Base-by-base conservation (phyloP, 2,888 invertebrate genomes). In the Flexamia atlantica region DNA sequence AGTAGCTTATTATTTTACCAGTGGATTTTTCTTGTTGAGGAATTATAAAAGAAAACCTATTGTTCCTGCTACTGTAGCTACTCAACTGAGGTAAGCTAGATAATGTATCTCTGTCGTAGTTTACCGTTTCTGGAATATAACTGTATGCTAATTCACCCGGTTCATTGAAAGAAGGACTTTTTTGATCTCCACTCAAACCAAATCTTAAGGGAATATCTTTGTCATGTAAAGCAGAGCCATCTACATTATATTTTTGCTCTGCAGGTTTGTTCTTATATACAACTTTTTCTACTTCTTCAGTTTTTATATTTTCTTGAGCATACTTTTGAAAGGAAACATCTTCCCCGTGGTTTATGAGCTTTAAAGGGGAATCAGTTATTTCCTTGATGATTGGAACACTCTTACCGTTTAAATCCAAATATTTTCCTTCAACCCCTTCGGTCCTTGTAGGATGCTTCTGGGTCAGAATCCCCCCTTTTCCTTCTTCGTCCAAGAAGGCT, bases 401-500 rank as follows among this genome's bases (percentile, higher is more conserved):
- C n/a, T 83, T 68, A 4, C 74, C 83, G 42, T 82, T 70, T 9
- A 76, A 30, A 20, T 79, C 72, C 9, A 82, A 23, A 20, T 60
- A 82, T 53, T 81, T 83, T 17, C 84, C 84, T 14, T 64, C 76
- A 7, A 74, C 81, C 25, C 82, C 84, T 80, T 84, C 83, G 14
- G 53, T 25, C 20, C 53, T 72, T 2, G 85, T 81, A 10, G 25
- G 50, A 20, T 74, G 81, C 64, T 57, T 76, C 40, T 84, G 42
- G 4, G 74, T 82, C 14, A 79, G 68, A 28, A 79, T 50, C 17
- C 81, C 79, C 50, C 70, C 85, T 72, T 84, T 83, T 82, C 84
- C 86, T 83, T 86, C 42, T 81, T 86, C 68, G 50, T 83, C 84
- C 42, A 84, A 84, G 83, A 74, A 87, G 70, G 84, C 86, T 83